A percentile compares a stretch with the other conserved stretches of the same genome.
Conservation (phyloP, 2,797 vertebrate genomes). For the Mormyrus proboscirostris region DNA sequence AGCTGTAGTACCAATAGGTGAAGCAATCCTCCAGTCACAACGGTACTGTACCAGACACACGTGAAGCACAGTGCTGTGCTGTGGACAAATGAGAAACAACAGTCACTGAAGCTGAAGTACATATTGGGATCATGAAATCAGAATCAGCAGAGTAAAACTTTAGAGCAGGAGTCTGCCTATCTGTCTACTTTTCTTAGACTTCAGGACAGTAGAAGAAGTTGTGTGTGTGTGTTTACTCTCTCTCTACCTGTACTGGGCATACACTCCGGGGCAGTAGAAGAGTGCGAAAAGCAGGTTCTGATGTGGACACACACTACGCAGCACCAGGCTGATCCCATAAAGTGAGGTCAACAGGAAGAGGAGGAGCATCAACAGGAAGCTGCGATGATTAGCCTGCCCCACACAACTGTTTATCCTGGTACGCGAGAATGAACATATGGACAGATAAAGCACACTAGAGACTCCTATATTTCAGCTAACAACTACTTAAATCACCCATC, state of each 20-base stretch:
- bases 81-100: constrained; percentile 33
- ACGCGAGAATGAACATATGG: constrained; percentile 19
- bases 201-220: background rate
- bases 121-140: background rate
- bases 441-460: constrained; percentile 35
- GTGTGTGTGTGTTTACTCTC: constrained; percentile 3
- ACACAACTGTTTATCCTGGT: constrained; percentile 96
- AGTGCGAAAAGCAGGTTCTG: constrained; percentile 68
- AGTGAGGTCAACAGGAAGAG: constrained; percentile 84
- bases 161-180: background rate
- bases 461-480: constrained; percentile 23
- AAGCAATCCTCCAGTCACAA: constrained; percentile 78
- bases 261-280: constrained; percentile 89
- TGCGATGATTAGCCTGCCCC: constrained; percentile 85
- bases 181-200: background rate
- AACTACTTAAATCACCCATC: background rate
- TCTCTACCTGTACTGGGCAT: constrained; percentile 80
- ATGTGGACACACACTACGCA: constrained; percentile 73
- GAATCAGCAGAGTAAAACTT: background rate
- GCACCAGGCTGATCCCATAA: constrained; percentile 80
- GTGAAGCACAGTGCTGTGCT: constrained; percentile 89
- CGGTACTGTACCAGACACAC: constrained; percentile 88
- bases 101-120: background rate
- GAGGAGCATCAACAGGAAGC: constrained; percentile 81
- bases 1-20: constrained; percentile 85